Evolutionary conservation across 2,888 invertebrate genomes (phyloP).

Genomic region (Oxycera nigricornis): DNA sequence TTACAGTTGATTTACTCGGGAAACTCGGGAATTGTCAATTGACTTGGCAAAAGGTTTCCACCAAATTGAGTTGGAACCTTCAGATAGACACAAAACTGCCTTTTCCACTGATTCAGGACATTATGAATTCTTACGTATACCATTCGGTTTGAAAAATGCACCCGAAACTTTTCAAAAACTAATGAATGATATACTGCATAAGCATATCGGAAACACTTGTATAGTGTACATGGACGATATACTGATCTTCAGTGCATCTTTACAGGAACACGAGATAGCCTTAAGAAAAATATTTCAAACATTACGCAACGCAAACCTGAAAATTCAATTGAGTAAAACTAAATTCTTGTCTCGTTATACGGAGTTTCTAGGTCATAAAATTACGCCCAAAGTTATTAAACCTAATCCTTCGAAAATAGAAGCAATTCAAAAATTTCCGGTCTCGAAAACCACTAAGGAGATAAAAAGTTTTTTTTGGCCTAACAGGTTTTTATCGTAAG

Average conservation of each 20-base stretch:
- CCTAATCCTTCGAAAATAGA: background rate
- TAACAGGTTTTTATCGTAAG: background rate
- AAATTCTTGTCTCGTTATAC: background rate
- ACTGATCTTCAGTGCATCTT: no score
- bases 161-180: slow-evolving; percentile 55
- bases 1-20: background rate
- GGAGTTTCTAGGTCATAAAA: background rate
- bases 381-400: background rate
- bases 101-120: slow-evolving; percentile 55
- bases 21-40: slow-evolving; percentile 56
- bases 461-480: background rate
- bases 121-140: slow-evolving; percentile 56
- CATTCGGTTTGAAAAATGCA: slow-evolving; percentile 59
- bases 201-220: no score
- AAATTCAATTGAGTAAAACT: background rate
- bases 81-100: slow-evolving; percentile 55
- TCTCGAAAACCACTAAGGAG: no score
- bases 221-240: no score
- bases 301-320: background rate
- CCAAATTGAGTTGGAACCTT: slow-evolving; percentile 53
- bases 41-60: no score
- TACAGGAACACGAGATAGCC: no score
- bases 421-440: background rate
- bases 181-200: no score
- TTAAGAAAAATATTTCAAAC: background rate